A percentile compares a stretch with the other conserved stretches of the same genome.
Evolutionary conservation across 2,113 vertebrate species (phyloP).

Genomic region (Sinocyclocheilus anophthalmus): DNA sequence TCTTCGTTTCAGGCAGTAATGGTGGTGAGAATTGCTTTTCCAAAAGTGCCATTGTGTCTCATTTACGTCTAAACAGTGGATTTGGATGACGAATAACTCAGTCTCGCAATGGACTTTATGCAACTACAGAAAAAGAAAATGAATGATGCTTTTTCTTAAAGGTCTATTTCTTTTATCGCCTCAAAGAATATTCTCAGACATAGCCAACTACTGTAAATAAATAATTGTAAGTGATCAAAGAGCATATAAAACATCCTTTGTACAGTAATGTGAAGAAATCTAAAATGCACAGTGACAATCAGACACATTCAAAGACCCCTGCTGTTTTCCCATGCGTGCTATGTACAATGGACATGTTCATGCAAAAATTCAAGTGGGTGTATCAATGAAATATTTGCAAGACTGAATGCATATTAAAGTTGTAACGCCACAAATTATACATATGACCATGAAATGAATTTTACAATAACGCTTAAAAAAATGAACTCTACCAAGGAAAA

Average conservation of each 20-base stretch:
- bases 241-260: neutral
- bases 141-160: neutral
- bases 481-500: neutral
- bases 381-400: neutral
- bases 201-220: constrained; percentile 1
- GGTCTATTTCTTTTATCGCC: neutral
- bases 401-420: constrained; percentile 6
- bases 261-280: neutral
- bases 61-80: neutral
- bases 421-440: neutral
- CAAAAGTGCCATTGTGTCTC: too few species aligned
- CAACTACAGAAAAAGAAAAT: neutral
- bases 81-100: neutral
- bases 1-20: constrained; percentile 17
- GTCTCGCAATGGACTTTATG: neutral
- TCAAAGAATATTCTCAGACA: neutral
- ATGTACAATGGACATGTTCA: neutral
- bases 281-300: neutral
- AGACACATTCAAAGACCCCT: constrained; percentile 1
- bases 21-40: neutral
- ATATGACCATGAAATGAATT: constrained; percentile 1
- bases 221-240: constrained; percentile 28
- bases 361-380: constrained; percentile 4
- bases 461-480: neutral
- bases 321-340: neutral